Conservation (phyloP, 2,888 invertebrate species). For the Alentia gelatinosa region DNA sequence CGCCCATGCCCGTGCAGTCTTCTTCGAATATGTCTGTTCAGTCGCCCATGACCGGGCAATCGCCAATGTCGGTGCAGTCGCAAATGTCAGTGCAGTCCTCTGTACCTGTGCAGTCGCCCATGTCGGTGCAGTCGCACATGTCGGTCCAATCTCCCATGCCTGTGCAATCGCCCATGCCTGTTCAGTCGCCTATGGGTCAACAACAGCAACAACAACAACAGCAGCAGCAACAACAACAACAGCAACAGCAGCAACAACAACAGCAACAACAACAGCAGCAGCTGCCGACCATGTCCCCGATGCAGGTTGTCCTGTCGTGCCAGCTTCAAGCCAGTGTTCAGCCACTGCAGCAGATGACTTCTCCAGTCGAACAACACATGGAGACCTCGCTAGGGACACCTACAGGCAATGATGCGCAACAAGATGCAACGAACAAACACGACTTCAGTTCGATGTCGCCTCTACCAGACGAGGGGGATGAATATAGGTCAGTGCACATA, state of each 20-base stretch:
- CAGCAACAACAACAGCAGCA: slow-evolving; percentile 58
- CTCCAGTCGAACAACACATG: not conserved
- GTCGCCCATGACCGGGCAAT: slow-evolving; percentile 2
- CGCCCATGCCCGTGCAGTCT: slow-evolving; percentile 27
- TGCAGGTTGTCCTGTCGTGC: slow-evolving; percentile 13
- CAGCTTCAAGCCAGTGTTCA: not conserved
- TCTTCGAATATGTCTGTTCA: too few relatives aligned
- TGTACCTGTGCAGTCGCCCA: not conserved
- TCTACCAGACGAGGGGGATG: slow-evolving; percentile 2
- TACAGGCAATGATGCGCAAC: not conserved
- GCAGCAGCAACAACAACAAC: slow-evolving; percentile 46
- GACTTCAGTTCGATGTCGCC: not conserved
- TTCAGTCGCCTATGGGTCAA: slow-evolving; percentile 55
- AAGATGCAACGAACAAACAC: not conserved
- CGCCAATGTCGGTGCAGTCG: slow-evolving; percentile 13
- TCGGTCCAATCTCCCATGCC: slow-evolving; percentile 3
- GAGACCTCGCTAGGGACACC: not conserved
- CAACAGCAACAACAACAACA: slow-evolving; percentile 57
- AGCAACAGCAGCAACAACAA: not conserved
- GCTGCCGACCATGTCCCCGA: not conserved
- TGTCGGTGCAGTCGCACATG: slow-evolving; percentile 41
- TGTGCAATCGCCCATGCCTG: slow-evolving; percentile 42
- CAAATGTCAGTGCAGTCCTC: slow-evolving; percentile 18
- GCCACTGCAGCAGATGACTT: not conserved
- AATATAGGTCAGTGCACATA: slow-evolving; percentile 25